Evolutionary conservation across 2,113 vertebrate genomes (phyloP), one percentile per base, ranked within the genome.

Genomic region (Piprites chloris): DNA sequence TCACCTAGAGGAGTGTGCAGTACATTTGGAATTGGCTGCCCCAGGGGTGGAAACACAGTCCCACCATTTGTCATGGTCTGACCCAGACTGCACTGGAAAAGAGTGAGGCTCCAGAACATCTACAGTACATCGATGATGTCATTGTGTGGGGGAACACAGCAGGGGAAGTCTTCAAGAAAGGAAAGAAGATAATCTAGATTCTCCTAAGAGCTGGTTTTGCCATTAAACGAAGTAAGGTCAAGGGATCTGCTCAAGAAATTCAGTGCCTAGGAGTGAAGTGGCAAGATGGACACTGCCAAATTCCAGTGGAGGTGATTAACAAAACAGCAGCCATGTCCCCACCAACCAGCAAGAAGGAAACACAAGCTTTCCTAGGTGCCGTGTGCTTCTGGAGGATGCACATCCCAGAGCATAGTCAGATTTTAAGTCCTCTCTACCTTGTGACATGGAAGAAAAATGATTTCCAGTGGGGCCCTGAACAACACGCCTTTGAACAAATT

Each of bases 381-480:
- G 46, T 46, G 46, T 20, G 20, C 46, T 46, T 46, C 22, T 46
- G 20, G 20, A 46, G 46, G 9, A 46, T 46, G 46, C 46, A 46
- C 22, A 46, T 46, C 46, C 46, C 9, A 5, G 10, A 46, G 46
- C 22, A 46, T 20, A 46, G 46, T 46, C 20, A 46, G 46, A 46
- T 21, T 46, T 19, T 46, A 46, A 46, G 46, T 21, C 46, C 46
- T 46, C 46, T 46, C 46, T 46, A 46, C 20, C 46, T 46, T 46
- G 46, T 46, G 46, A 46, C 46, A 46, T 20, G 46, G 46, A 74
- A 65, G n/a, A 46, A 33, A 66, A 75, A 20, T 12, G 0, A 30
- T 41, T 58, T 66, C 24, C 0, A 0, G 12, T 41, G 19, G 8
- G 19, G 15, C 24, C 30, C 44, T 50, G 9, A 76, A 30, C 15